Percentiles rank a stretch among this genome's conserved stretches.
These are phyloP conservation scores for Aplysia californica DNA, from an alignment of 1,140 invertebrate species.

Conservation along the genomic window DNA sequence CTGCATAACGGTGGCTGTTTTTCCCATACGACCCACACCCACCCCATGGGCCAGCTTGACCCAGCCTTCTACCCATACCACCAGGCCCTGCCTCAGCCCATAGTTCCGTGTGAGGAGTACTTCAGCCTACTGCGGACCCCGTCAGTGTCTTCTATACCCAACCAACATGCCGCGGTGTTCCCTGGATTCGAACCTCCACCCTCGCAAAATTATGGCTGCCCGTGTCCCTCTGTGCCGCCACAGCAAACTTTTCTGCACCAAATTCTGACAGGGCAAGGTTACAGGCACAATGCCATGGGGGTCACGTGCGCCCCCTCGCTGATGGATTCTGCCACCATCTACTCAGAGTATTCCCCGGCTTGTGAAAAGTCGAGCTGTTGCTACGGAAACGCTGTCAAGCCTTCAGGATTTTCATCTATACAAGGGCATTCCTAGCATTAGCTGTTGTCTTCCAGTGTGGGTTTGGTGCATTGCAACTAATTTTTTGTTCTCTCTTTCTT, in stretches of 20 bases:
- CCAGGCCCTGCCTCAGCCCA: not conserved
- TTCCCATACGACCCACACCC: not conserved
- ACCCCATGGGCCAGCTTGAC: not conserved
- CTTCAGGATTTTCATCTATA: slow-evolving; percentile 3
- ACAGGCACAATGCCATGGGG: slow-evolving; percentile 40
- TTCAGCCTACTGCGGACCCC: not conserved
- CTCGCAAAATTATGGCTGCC: slow-evolving; percentile 20
- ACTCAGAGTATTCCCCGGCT: not conserved
- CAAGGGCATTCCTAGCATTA: not conserved
- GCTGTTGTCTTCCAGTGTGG: no score
- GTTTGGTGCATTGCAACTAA: no score
- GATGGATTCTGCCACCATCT: not conserved
- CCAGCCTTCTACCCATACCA: slow-evolving; percentile 10
- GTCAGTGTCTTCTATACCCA: slow-evolving; percentile 21
- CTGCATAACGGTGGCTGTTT: not conserved
- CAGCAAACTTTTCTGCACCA: slow-evolving; percentile 46
- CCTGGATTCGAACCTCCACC: not conserved
- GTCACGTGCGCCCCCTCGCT: not conserved
- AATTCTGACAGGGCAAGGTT: slow-evolving; percentile 49
- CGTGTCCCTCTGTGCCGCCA: slow-evolving; percentile 28
- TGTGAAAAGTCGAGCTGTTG: not conserved
- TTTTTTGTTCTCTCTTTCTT: no score
- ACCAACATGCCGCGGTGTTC: not conserved
- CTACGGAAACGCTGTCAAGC: not conserved
- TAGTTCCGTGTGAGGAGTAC: not conserved